Base-by-base conservation (phyloP, 2,797 vertebrate genomes). In the Muraenolepis orangiensis region DNA sequence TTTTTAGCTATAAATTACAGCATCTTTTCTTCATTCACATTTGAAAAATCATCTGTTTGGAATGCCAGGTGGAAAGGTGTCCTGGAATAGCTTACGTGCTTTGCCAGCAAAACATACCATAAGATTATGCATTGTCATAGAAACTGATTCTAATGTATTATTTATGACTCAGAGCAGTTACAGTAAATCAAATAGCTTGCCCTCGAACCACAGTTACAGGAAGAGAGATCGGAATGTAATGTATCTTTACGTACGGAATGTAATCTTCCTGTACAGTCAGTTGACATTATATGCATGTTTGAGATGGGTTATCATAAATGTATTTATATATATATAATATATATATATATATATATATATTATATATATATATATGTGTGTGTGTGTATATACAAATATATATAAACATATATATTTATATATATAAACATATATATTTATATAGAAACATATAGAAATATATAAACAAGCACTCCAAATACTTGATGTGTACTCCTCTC, bases 81-180 rank as follows among this genome's bases (percentile, higher is more conserved):
- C 82, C 82, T 74, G 69, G 32, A 82, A 82, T 79, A 34, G 32
- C 32, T 8, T 34, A 81, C 81, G 64, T 86, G 82, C 81, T 75
- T 72, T 68, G 46, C 76, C 76, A 81, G 80, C 81, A 76, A 67
- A 78, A 74, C 67, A 26, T 76, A 80, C 70, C 71, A 57, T 73
- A 71, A 77, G n/a, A n/a, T n/a, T 69, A n/a, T 74, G n/a, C 18
- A 74, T 38, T 66, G 71, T 69, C 66, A 80, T 0, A 69, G 42
- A 51, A 36, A 71, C 57, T 38, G 76, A 32, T 20, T 70, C 71
- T 23, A 70, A 74, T 61, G 57, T 57, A 79, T 42, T 23, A 51
- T 69, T 32, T 61, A 77, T 31, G 16, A 46, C 66, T 23, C 32
- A 23, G 14, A 81, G 29, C 74, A 70, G 31, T 73, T 74, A n/a